Conservation (phyloP, 37 sponge, comb jelly and placozoan genomes). For the Axinella damicornis region DNA sequence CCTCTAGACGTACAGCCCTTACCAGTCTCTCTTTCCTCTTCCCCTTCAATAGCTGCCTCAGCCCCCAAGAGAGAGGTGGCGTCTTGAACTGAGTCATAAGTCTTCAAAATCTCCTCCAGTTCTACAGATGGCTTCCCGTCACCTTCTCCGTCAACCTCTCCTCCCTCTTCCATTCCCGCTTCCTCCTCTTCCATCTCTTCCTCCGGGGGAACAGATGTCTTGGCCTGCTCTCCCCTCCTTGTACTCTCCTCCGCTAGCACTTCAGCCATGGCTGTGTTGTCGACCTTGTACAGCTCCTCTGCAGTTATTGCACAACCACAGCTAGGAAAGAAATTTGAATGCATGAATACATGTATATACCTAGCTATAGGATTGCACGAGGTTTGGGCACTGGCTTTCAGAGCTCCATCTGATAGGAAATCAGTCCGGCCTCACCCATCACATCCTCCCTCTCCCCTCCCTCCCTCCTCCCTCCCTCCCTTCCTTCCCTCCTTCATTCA, state of each 20-base stretch:
- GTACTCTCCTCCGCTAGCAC: conserved; percentile 11
- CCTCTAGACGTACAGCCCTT: too few relatives aligned
- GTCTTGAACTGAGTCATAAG: conserved; percentile 8
- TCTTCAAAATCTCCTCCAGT: conserved; percentile 26
- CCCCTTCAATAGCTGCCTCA: neutral
- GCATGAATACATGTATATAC: too few relatives aligned
- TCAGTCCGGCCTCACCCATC: too few relatives aligned
- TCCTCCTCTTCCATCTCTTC: conserved; percentile 44
- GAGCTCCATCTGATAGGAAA: too few relatives aligned
- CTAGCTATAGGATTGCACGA: too few relatives aligned
- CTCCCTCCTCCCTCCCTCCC: neutral
- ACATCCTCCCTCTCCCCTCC: too few relatives aligned
- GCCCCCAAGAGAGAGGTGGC: neutral
- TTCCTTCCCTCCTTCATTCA: neutral
- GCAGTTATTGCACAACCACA: conserved; percentile 68
- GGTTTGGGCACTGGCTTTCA: too few relatives aligned
- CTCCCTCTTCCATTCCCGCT: conserved; percentile 24
- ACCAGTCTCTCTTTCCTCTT: neutral
- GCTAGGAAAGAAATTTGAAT: conserved; percentile 45
- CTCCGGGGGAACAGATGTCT: too few relatives aligned
- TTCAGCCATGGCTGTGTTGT: conserved; percentile 75
- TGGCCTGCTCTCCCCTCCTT: too few relatives aligned
- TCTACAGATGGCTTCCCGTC: neutral
- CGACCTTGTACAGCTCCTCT: conserved; percentile 78
- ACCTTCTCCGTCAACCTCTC: neutral